phyloP scores from a whole-genome alignment of 2,888 invertebrate genomes.

The Bruchidius siliquastri region DNA sequence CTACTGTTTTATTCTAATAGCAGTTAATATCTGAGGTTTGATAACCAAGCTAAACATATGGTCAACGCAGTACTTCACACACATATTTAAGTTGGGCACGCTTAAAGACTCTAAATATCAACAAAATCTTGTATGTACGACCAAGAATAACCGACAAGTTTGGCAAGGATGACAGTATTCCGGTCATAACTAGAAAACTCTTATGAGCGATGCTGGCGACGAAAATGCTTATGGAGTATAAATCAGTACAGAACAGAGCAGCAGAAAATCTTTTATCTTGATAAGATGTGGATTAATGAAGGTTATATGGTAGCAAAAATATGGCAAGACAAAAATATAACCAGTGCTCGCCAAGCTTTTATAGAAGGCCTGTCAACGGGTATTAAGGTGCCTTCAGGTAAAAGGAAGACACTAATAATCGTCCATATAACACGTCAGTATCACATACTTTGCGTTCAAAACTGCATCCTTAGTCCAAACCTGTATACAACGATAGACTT shows the following conservation, averaged over 20 bases:
- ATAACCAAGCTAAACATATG: too few species aligned
- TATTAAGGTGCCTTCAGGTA: not conserved
- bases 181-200: constrained; percentile 3
- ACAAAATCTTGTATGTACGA: too few species aligned
- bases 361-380: constrained; percentile 4
- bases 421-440: too few species aligned
- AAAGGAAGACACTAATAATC: too few species aligned
- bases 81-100: too few species aligned
- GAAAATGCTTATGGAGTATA: constrained; percentile 4
- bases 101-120: too few species aligned
- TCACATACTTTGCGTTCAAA: too few species aligned
- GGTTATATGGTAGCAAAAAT: constrained; percentile 6
- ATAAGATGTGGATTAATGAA: constrained; percentile 3
- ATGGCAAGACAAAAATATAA: constrained; percentile 8
- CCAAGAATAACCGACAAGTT: too few species aligned
- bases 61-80: too few species aligned
- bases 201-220: constrained; percentile 1
- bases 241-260: constrained; percentile 5
- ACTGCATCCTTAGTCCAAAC: not conserved
- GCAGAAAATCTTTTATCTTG: constrained; percentile 1
- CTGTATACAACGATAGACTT: not conserved
- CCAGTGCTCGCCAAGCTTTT: constrained; percentile 5
- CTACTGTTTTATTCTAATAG: too few species aligned
- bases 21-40: too few species aligned
- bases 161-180: too few species aligned